These are phyloP conservation scores for Diplazon laetatorius DNA, from an alignment of 2,888 invertebrate species.

Conservation along the genomic window DNA sequence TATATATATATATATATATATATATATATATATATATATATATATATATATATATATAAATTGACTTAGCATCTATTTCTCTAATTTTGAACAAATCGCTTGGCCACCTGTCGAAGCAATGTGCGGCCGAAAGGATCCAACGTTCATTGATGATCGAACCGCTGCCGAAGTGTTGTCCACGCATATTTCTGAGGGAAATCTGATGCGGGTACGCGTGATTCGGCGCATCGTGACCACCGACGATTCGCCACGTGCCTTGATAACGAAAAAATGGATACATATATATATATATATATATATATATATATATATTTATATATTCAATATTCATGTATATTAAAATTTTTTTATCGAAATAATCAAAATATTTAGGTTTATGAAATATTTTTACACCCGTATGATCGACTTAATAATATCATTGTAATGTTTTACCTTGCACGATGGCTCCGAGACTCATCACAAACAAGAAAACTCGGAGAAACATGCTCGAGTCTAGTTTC, in stretches of 20 bases:
- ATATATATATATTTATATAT: background rate
- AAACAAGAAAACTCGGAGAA: background rate
- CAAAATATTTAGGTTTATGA: background rate
- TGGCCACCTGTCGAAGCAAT: conserved; percentile 30
- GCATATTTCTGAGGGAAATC: conserved; percentile 30
- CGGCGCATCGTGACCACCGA: conserved; percentile 55
- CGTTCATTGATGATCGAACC: conserved; percentile 48
- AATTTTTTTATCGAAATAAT: background rate
- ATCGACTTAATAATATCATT: background rate
- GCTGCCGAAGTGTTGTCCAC: conserved; percentile 39
- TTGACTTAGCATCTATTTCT: too few species aligned
- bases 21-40: too few species aligned
- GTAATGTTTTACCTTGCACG: background rate
- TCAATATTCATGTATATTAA: background rate
- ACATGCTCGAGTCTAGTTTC: background rate
- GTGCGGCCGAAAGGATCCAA: conserved; percentile 57
- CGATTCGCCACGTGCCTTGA: conserved; percentile 15
- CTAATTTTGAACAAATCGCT: background rate
- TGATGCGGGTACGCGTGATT: conserved; percentile 50
- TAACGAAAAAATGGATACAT: background rate
- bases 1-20: too few species aligned
- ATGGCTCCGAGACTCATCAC: background rate
- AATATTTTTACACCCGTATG: background rate
- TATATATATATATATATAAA: too few species aligned
- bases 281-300: background rate